Evolutionary conservation across 2,113 vertebrate genomes (phyloP), one percentile per base, ranked within the genome.

Genomic region (Rhinolophus ferrumequinum): DNA sequence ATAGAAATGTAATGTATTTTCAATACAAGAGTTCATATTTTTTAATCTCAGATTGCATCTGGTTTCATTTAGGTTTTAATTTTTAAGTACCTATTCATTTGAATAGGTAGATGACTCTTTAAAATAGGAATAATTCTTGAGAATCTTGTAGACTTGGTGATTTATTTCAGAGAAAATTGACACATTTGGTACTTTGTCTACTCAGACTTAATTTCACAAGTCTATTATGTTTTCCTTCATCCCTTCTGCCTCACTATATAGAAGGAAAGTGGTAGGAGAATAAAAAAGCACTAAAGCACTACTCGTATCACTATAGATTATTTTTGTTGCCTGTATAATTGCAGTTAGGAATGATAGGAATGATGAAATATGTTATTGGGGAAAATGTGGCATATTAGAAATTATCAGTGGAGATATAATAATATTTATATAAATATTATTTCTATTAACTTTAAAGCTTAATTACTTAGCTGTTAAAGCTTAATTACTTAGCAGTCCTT

Each of bases 331-430:
- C 30, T 90, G 7, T 62, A 8, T 58, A 82, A 60, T 60, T 86
- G 35, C 24, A 76, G 28, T 96, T 75, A 96, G 76, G 44, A 96
- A 64, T 92, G 44, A 62, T 92, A 44, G 76, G 44, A 96, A 64
- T 92, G 44, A 62, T 92, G 38, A 92, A 88, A 47, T 93, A 28
- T 79, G 16, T 96, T 81, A 38, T 54, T 70, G 47, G 35, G 76
- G 66, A 92, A 93, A 76, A 89, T 19, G 0, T 58, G 93, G 44
- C 41, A 56, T 86, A 13, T 77, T 79, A 81, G n/a, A 96, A 76
- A 73, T 94, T 81, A 77, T 76, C 66, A 64, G 13, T 85, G 26
- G 24, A 88, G 35, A n/a, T 90, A 82, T 44, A 44, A 5, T 44
- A 44, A 44, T 86, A 90, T 87, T 85, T 90, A 28, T 75, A 33